Evolutionary conservation across 2,113 vertebrate species (phyloP), one percentile per base, ranked within the genome.

Genomic region (Cariama cristata): DNA sequence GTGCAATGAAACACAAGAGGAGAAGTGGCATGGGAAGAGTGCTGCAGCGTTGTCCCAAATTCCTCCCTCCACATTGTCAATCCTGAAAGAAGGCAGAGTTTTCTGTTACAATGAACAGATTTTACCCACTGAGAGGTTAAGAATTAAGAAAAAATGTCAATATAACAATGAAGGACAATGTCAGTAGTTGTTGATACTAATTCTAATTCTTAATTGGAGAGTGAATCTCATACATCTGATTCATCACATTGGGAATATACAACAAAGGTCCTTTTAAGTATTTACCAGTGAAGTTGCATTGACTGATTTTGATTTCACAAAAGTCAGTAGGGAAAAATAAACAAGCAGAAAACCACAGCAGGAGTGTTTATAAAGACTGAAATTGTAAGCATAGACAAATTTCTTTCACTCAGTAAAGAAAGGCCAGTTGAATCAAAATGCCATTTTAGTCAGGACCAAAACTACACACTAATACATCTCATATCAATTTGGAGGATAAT

Each of bases 381-480:
- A 69, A 20, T 2, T 68, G 20, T 69, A 47, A 16, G 5, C 8
- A 74, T 16, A 8, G 28, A 64, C 4, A 0, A 71, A 47, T 67
- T 92, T 82, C 2, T 55, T 92, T 52, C 18, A 47, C 10, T 53
- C 19, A 47, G 3, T n/a, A 68, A 49, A 73, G 49, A 80, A 93
- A 71, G 32, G 4, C 2, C 7, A 66, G 19, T 17, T 88, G n/a
- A 67, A 86, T 2, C 1, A 64, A 59, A 72, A 59, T 68, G 8
- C 3, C 5, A 7, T 60, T 93, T 79, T 58, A 14, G 9, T 38
- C 42, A 88, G 38, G 28, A 86, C 5, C 2, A 83, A 28, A 91
- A 42, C 16, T 55, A 38, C 11, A 55, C 0, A 0, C 14, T 91
- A 63, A 60, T 59, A 50, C 7, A 30, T 63, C 12, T 42, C 21